Base-by-base conservation (phyloP, 2,888 invertebrate genomes). In the Tetheella fluctuosa region DNA sequence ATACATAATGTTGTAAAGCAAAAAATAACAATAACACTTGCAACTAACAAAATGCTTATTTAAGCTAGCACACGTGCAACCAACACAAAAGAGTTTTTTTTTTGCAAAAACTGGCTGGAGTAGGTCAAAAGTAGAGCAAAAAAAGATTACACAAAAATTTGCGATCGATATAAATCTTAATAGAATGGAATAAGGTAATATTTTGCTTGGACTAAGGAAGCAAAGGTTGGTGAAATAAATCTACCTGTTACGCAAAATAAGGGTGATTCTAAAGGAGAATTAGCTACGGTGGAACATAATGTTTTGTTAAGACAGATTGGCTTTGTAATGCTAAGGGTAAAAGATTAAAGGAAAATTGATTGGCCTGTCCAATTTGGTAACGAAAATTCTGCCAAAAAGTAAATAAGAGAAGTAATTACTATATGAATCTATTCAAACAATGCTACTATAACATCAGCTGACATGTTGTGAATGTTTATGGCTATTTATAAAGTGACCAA, bases 241-340 rank as follows among this genome's bases (percentile, higher is more conserved):
- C 76, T 84, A 85, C 85, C 85, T 85, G 85, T 84, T 84, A 82
- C 75, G 78, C 75, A 78, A 81, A 77, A 70, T 65, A 73, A 76
- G 80, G 80, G 76, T 79, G 67, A 20, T 55, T 34, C 34, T 23
- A 55, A 15, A 34, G 20, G 17, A 55, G 23, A 55, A 34, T 55
- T 55, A 55, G 55, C 25, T 58, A 42, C 60, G 70, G 64, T 67
- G 66, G 62, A 71, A 77, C 60, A 64, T 59, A 67, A 67, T 75
- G 71, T 73, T 76, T 76, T 76, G 73, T 72, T 74, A 71, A 71
- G 57, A 39, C 58, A 72, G 71, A 77, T 76, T 72, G 69, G 65
- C 62, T 72, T 69, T 70, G 69, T n/a, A 39, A 48, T 3, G 48
- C 7, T 73, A 68, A 64, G 65, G 56, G 62, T 57, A 54, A 56